phyloP scores from a whole-genome alignment of 2,113 vertebrate genomes.

The Reinhardtius hippoglossoides region DNA sequence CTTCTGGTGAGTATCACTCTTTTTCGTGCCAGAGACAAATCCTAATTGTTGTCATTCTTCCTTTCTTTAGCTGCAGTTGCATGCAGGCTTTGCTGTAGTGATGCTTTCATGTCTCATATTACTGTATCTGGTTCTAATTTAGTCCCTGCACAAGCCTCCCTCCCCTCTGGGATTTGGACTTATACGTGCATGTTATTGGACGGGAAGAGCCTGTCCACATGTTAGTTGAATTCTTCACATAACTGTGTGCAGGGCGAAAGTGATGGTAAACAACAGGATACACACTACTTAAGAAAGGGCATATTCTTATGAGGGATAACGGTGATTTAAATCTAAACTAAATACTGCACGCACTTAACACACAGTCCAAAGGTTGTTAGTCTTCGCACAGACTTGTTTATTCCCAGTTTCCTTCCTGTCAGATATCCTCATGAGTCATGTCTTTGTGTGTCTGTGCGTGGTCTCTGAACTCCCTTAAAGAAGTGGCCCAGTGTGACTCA shows the following conservation, averaged over 20 bases:
- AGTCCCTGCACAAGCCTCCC: slow-evolving; percentile 13
- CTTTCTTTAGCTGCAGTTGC: slow-evolving; percentile 8
- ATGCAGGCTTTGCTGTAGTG: slow-evolving; percentile 24
- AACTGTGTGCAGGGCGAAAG: slow-evolving; percentile 12
- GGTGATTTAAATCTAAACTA: neutral
- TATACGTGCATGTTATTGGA: slow-evolving; percentile 15
- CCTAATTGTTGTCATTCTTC: neutral
- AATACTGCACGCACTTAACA: neutral
- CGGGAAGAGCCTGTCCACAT: neutral
- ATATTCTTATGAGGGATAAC: neutral
- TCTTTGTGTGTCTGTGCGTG: slow-evolving; percentile 29
- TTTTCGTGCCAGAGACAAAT: slow-evolving; percentile 2
- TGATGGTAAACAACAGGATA: neutral
- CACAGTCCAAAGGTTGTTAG: neutral
- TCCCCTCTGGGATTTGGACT: neutral
- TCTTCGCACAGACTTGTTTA: slow-evolving; percentile 13
- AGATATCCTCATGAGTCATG: slow-evolving; percentile 47
- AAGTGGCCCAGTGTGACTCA: slow-evolving; percentile 58
- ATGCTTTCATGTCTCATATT: slow-evolving; percentile 45
- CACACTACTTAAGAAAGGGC: neutral
- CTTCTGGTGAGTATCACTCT: slow-evolving; percentile 63
- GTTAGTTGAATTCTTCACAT: slow-evolving; percentile 38
- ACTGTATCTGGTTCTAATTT: slow-evolving; percentile 65
- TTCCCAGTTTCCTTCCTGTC: slow-evolving; percentile 26
- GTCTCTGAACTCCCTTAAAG: slow-evolving; percentile 33